These are phyloP conservation scores for Ashinkailepas kermadecensis DNA, from an alignment of 2,888 invertebrate genomes.

Conservation along the genomic window DNA sequence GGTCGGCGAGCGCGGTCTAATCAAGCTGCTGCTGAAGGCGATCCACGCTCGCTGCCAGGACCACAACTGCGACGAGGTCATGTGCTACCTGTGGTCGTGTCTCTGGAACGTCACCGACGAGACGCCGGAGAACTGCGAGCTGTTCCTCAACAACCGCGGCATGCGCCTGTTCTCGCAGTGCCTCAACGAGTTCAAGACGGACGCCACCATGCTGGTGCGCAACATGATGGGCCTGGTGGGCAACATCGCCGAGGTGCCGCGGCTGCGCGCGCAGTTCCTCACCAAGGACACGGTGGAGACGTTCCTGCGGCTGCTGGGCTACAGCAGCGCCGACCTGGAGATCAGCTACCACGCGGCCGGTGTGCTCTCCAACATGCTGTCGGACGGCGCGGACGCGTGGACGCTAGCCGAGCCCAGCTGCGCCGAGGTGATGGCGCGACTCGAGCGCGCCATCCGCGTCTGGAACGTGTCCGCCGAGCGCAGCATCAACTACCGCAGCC, in stretches of 20 bases:
- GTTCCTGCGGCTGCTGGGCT: slow-evolving; percentile 66
- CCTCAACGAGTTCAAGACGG: slow-evolving; percentile 45
- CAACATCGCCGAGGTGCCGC: slow-evolving; percentile 89
- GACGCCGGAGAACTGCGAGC: slow-evolving; percentile 85
- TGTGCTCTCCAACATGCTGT: slow-evolving; percentile 88
- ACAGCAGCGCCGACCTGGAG: slow-evolving; percentile 54
- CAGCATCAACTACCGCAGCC: slow-evolving; percentile 89
- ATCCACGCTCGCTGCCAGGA: slow-evolving; percentile 6
- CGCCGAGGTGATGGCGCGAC: slow-evolving; percentile 60
- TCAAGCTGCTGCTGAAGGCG: slow-evolving; percentile 19
- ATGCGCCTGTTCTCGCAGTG: slow-evolving; percentile 85
- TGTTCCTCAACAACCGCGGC: slow-evolving; percentile 79
- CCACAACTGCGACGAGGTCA: slow-evolving; percentile 73
- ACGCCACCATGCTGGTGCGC: slow-evolving; percentile 78
- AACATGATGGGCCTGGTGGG: slow-evolving; percentile 98
- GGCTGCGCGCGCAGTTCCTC: slow-evolving; percentile 74
- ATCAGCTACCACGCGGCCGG: slow-evolving; percentile 94
- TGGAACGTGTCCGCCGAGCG: slow-evolving; percentile 82
- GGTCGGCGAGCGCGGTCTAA: slow-evolving; percentile 69
- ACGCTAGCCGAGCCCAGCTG: slow-evolving; percentile 62
- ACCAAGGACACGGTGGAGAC: slow-evolving; percentile 47
- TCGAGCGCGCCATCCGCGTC: slow-evolving; percentile 72
- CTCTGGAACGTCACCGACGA: slow-evolving; percentile 98
- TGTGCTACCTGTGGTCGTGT: slow-evolving; percentile 98
- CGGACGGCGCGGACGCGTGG: slow-evolving; percentile 82